Conservation (phyloP, 2,797 vertebrate genomes). For the Rhinella marina region DNA sequence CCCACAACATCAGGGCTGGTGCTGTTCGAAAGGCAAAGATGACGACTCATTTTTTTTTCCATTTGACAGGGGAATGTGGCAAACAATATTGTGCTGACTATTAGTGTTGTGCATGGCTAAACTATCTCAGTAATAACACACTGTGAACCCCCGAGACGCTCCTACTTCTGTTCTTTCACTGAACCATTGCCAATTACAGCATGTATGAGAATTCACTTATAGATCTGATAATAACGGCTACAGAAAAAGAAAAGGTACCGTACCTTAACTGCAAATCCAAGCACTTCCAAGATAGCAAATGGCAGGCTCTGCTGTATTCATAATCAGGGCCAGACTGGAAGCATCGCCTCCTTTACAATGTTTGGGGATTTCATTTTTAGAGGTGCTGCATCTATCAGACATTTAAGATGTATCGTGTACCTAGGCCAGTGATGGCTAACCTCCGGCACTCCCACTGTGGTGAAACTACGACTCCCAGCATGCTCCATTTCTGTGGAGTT, state of each 20-base stretch:
- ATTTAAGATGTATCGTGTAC: too few species aligned
- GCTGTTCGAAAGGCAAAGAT: background rate
- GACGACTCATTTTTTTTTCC: background rate
- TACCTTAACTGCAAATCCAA: background rate
- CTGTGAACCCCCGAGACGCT: background rate
- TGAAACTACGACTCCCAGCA: too few species aligned
- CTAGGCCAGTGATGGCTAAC: too few species aligned
- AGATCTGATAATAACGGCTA: background rate
- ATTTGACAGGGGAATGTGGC: background rate
- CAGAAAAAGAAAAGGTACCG: too few species aligned
- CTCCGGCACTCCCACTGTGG: too few species aligned
- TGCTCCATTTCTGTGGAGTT: too few species aligned
- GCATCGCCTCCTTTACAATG: too few species aligned
- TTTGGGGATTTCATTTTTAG: too few species aligned
- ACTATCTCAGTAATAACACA: background rate
- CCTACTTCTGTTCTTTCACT: background rate
- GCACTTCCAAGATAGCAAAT: background rate
- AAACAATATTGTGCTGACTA: slow-evolving; percentile 4
- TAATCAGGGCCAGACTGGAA: too few species aligned
- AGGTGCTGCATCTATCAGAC: too few species aligned
- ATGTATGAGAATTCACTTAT: background rate
- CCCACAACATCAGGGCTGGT: background rate
- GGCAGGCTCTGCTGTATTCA: too few species aligned
- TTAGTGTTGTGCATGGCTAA: background rate
- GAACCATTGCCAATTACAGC: slow-evolving; percentile 1